Conservation (phyloP, 2,888 invertebrate species). For the Oligia strigilis region DNA sequence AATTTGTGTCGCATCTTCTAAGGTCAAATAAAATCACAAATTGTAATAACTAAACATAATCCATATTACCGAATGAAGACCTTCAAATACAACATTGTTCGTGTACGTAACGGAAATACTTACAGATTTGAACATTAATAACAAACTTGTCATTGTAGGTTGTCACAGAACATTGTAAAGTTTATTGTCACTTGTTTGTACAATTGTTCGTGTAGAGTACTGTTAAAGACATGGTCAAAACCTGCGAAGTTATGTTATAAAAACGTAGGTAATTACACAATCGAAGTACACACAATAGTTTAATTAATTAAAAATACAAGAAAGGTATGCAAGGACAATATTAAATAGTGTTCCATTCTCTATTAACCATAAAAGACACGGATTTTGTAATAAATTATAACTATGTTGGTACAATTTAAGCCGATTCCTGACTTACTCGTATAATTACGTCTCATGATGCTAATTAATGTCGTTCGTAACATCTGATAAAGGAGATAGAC, state of each 20-base stretch:
- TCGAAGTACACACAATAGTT: background rate
- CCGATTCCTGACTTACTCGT: background rate
- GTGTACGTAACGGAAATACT: conserved; percentile 31
- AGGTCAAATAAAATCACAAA: conserved; percentile 2
- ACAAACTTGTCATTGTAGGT: conserved; percentile 35
- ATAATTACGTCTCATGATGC: background rate
- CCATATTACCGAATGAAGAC: conserved; percentile 3
- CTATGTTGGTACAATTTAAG: background rate
- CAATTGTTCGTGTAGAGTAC: conserved; percentile 29
- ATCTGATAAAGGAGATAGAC: conserved; percentile 14
- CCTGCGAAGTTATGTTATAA: conserved; percentile 19
- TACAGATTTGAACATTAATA: conserved; percentile 34
- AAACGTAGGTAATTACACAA: conserved; percentile 1
- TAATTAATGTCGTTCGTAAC: conserved; percentile 2
- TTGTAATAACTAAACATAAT: conserved; percentile 1
- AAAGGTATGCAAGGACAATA: conserved; percentile 15
- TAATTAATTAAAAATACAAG: conserved; percentile 12
- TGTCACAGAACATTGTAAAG: conserved; percentile 32
- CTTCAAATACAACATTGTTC: conserved; percentile 18
- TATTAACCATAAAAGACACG: conserved; percentile 7
- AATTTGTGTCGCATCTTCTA: conserved; percentile 9
- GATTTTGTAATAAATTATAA: conserved; percentile 4
- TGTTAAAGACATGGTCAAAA: conserved; percentile 17
- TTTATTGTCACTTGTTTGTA: conserved; percentile 45
- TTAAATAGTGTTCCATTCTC: conserved; percentile 6